Percentiles rank a stretch among this genome's conserved stretches.
Conservation (phyloP, 2,113 vertebrate species). For the Propithecus coquereli region DNA sequence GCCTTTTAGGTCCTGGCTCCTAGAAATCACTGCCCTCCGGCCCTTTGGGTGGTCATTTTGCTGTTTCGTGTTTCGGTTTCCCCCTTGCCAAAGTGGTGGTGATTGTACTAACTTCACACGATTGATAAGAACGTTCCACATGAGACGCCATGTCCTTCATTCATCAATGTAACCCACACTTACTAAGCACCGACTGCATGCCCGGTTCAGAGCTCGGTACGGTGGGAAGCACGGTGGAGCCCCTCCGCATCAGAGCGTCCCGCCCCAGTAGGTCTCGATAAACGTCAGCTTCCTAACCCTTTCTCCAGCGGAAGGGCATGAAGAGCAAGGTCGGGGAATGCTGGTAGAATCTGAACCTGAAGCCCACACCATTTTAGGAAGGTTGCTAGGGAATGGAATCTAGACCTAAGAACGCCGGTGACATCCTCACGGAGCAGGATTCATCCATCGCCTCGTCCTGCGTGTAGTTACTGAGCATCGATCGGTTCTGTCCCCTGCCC, state of each 20-base stretch:
- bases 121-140: background rate
- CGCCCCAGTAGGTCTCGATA: background rate
- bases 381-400: background rate
- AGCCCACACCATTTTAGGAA: background rate
- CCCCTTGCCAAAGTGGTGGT: background rate
- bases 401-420: too few relatives aligned
- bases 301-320: background rate
- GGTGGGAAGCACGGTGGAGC: accelerated
- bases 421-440: background rate
- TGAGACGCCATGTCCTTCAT: background rate
- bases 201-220: accelerated
- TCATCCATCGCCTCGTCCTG: too few relatives aligned
- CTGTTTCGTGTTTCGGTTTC: background rate
- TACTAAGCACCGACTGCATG: too few relatives aligned
- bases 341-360: background rate
- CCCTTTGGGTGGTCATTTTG: background rate
- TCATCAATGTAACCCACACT: background rate
- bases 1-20: background rate
- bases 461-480: background rate
- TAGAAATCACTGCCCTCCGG: accelerated
- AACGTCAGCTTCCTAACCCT: background rate
- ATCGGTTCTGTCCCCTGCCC: accelerated
- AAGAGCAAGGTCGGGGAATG: background rate
- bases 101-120: background rate
- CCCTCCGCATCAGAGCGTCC: background rate